These are phyloP conservation scores for Empidonax traillii DNA, from an alignment of 2,113 vertebrate genomes.

Conservation along the genomic window DNA sequence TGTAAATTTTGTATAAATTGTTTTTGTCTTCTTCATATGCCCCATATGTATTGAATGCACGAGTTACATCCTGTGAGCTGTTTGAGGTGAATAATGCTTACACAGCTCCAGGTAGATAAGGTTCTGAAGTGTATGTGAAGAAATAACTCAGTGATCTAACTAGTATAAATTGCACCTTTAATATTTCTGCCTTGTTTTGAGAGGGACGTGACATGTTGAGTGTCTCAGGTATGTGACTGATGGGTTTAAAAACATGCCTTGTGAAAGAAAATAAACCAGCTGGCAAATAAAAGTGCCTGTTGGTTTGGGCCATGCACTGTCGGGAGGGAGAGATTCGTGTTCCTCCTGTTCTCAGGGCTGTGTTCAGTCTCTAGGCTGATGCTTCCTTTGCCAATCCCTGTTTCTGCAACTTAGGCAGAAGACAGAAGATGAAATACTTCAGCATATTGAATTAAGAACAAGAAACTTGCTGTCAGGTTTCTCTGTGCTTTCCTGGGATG, in stretches of 20 bases:
- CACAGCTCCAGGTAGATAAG: neutral
- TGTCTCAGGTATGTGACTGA: neutral
- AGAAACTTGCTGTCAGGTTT: constrained; percentile 5
- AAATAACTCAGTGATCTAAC: neutral
- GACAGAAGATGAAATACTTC: neutral
- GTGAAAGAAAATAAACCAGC: neutral
- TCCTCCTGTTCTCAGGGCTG: neutral
- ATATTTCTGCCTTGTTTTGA: neutral
- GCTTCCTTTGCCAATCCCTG: neutral
- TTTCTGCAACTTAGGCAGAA: constrained; percentile 5
- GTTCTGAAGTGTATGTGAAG: neutral
- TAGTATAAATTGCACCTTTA: neutral
- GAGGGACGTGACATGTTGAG: neutral
- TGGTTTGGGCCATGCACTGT: neutral
- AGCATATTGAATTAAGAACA: neutral
- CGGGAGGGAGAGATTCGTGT: neutral
- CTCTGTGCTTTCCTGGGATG: neutral
- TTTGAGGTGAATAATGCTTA: neutral
- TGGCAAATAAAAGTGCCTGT: neutral
- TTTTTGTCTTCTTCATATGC: neutral
- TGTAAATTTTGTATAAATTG: neutral
- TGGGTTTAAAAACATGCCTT: neutral
- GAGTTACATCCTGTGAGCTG: neutral
- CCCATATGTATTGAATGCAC: neutral
- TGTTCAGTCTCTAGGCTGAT: neutral